A percentile compares a stretch with the other conserved stretches of the same genome.
Evolutionary conservation across 2,113 vertebrate genomes (phyloP).

Genomic region (Sitta europaea): DNA sequence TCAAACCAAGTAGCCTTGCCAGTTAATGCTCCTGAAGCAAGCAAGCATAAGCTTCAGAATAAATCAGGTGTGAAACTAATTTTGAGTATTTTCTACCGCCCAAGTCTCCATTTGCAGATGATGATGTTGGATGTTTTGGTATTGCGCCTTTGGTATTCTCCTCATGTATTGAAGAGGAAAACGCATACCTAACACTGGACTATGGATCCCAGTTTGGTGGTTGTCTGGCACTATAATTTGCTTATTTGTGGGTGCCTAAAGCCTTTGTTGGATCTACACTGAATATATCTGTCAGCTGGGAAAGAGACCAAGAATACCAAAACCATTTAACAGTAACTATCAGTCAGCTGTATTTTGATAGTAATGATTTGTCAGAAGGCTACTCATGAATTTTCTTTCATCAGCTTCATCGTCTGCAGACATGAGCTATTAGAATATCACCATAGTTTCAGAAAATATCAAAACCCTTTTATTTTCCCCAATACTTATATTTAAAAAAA

Average conservation of each 20-base stretch:
- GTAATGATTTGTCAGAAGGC: not conserved
- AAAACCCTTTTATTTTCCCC: not conserved
- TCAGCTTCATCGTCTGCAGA: not conserved
- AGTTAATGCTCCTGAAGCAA: not conserved
- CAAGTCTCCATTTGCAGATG: not conserved
- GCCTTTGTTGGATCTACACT: not conserved
- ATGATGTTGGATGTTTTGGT: not conserved
- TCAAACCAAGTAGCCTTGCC: not conserved
- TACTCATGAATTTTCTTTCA: not conserved
- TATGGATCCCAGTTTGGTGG: not conserved
- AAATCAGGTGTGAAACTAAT: not conserved
- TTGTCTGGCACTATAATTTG: not conserved
- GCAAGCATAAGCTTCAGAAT: not conserved
- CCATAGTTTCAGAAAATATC: not conserved
- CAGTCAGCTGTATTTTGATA: not conserved
- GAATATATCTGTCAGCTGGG: not conserved
- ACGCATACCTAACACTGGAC: not conserved
- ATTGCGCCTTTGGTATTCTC: not conserved
- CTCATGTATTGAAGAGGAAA: not conserved
- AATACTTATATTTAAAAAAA: slow-evolving; percentile 2
- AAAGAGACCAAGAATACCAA: not conserved
- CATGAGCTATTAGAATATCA: not conserved
- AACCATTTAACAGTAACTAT: not conserved
- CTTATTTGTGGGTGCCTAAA: not conserved
- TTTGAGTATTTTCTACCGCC: not conserved